phyloP scores from a whole-genome alignment of 2,113 vertebrate genomes.

The Poeciliopsis prolifica region DNA sequence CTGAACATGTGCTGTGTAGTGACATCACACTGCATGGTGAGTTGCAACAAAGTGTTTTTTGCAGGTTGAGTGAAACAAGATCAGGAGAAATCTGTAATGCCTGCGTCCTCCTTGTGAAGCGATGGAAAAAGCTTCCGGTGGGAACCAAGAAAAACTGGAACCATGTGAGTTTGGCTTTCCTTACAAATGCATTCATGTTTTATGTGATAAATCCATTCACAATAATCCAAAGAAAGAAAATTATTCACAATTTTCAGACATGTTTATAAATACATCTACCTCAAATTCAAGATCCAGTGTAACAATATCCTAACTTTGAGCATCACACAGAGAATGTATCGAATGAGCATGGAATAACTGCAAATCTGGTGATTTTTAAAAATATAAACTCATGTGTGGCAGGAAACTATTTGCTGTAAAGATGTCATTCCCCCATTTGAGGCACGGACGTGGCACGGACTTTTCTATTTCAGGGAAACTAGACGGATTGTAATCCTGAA shows the following conservation, averaged over 20 bases:
- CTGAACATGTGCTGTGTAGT: not conserved
- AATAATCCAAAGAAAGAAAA: not conserved
- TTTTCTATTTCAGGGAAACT: not conserved
- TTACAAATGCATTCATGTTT: not conserved
- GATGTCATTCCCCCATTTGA: not conserved
- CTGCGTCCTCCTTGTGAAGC: conserved; percentile 96
- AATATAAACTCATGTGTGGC: not conserved
- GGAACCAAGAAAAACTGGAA: conserved; percentile 99
- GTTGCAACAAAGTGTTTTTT: conserved; percentile 7
- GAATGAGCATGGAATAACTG: too few relatives aligned
- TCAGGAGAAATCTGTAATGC: conserved; percentile 99
- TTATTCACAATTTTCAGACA: not conserved
- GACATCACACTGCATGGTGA: not conserved
- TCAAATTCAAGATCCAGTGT: too few relatives aligned
- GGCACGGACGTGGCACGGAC: not conserved
- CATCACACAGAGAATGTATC: not conserved
- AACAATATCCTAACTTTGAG: not conserved
- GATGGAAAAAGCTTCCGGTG: conserved; percentile 97
- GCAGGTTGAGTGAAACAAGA: conserved; percentile 91
- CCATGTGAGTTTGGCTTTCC: conserved; percentile 81
- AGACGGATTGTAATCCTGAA: not conserved
- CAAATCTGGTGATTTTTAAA: too few relatives aligned
- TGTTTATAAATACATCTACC: not conserved
- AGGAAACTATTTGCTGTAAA: not conserved
- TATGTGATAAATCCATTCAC: not conserved